These are phyloP conservation scores for Monopterus albus DNA, from an alignment of 2,113 vertebrate genomes.

Conservation along the genomic window DNA sequence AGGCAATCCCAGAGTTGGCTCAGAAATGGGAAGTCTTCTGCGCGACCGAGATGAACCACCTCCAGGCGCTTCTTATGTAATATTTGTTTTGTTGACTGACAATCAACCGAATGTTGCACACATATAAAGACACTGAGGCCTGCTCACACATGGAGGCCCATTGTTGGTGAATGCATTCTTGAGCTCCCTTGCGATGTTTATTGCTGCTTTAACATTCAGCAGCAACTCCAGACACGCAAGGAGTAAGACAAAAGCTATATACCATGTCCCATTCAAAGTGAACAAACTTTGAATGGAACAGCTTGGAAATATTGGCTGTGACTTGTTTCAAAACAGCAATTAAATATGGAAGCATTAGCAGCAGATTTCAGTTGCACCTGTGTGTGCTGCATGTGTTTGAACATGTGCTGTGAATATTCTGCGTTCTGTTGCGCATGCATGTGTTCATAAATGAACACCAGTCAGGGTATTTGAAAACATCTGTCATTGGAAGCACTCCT, in stretches of 20 bases:
- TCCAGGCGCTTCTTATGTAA: slow-evolving; percentile 21
- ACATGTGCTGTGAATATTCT: slow-evolving; percentile 34
- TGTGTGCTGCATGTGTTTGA: slow-evolving; percentile 7
- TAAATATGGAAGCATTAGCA: slow-evolving; percentile 16
- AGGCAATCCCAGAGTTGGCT: neutral
- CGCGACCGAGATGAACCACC: slow-evolving; percentile 3
- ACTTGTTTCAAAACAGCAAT: slow-evolving; percentile 23
- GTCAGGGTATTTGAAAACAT: slow-evolving; percentile 36
- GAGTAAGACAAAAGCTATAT: neutral
- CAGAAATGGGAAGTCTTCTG: neutral
- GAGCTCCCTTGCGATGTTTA: slow-evolving; percentile 17
- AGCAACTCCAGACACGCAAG: slow-evolving; percentile 31
- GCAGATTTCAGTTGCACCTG: slow-evolving; percentile 19
- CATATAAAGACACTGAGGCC: slow-evolving; percentile 19
- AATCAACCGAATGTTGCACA: slow-evolving; percentile 19
- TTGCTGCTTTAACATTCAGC: slow-evolving; percentile 14
- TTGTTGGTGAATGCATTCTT: slow-evolving; percentile 34
- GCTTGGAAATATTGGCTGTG: slow-evolving; percentile 16
- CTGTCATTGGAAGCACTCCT: slow-evolving; percentile 8
- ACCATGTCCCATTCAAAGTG: neutral
- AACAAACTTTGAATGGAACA: slow-evolving; percentile 8
- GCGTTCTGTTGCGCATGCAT: slow-evolving; percentile 4
- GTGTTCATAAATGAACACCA: slow-evolving; percentile 29
- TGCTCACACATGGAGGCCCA: slow-evolving; percentile 16
- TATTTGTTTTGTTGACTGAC: slow-evolving; percentile 10